These are phyloP conservation scores for Trichonephila clavata DNA, from an alignment of 1,140 invertebrate species.

Conservation along the genomic window DNA sequence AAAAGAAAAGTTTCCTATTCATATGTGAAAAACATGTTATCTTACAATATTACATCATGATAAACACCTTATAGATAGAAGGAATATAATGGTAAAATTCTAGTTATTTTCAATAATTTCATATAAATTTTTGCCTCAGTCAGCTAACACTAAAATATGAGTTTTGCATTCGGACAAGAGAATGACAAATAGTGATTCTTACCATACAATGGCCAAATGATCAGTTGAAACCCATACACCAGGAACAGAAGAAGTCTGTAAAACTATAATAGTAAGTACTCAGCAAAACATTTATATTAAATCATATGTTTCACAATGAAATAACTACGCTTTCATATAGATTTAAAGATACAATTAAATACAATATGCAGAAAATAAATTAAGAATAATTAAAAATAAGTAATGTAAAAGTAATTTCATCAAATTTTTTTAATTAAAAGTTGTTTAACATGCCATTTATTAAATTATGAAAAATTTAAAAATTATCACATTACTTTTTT, in stretches of 20 bases:
- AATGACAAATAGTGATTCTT: constrained; percentile 71
- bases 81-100: no score
- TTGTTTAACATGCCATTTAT: no score
- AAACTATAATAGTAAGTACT: constrained; percentile 79
- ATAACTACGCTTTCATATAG: neutral
- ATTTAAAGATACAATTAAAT: neutral
- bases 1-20: no score
- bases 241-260: constrained; percentile 89
- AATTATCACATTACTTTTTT: no score
- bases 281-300: neutral
- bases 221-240: constrained; percentile 93
- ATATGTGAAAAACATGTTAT: no score
- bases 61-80: no score
- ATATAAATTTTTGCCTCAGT: neutral
- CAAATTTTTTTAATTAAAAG: neutral
- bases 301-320: neutral
- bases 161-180: constrained; percentile 81
- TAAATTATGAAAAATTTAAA: no score
- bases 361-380: neutral
- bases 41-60: no score
- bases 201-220: constrained; percentile 85
- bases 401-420: neutral
- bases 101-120: no score
- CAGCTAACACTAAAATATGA: neutral
- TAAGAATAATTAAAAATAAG: neutral